These are phyloP conservation scores for Apteryx mantelli DNA, from an alignment of 2,113 vertebrate genomes.

Conservation along the genomic window DNA sequence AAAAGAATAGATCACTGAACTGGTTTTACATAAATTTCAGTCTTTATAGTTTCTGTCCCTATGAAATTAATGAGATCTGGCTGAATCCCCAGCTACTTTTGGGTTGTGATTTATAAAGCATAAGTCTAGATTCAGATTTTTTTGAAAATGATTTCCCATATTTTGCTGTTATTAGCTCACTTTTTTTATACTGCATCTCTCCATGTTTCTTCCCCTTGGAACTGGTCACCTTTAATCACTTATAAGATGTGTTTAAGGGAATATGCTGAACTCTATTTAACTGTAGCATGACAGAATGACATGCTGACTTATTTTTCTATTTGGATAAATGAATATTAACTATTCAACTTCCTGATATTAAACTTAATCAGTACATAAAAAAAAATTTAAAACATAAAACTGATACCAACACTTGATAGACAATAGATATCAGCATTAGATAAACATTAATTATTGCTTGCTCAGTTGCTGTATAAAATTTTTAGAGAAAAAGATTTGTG, in stretches of 20 bases:
- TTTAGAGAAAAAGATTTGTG: neutral
- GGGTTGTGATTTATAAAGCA: constrained; percentile 62
- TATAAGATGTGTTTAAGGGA: neutral
- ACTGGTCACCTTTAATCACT: neutral
- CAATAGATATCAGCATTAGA: neutral
- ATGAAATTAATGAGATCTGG: constrained; percentile 67
- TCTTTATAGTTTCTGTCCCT: constrained; percentile 46
- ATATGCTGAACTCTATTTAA: neutral
- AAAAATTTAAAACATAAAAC: neutral
- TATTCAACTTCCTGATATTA: neutral
- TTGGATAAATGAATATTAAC: neutral
- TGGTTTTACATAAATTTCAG: constrained; percentile 52
- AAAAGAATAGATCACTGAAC: constrained; percentile 50
- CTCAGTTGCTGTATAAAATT: neutral
- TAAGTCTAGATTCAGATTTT: constrained; percentile 29
- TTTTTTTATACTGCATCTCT: neutral
- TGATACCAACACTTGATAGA: neutral
- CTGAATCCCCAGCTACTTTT: constrained; percentile 50
- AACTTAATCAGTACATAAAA: neutral
- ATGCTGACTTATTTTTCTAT: neutral
- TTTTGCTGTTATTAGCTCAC: constrained; percentile 48
- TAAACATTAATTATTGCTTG: neutral
- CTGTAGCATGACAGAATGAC: neutral
- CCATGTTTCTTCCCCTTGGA: constrained; percentile 37
- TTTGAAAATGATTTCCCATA: constrained; percentile 44